Base-by-base conservation (phyloP, 1,140 invertebrate species). In the Lordiphosa mommai region DNA sequence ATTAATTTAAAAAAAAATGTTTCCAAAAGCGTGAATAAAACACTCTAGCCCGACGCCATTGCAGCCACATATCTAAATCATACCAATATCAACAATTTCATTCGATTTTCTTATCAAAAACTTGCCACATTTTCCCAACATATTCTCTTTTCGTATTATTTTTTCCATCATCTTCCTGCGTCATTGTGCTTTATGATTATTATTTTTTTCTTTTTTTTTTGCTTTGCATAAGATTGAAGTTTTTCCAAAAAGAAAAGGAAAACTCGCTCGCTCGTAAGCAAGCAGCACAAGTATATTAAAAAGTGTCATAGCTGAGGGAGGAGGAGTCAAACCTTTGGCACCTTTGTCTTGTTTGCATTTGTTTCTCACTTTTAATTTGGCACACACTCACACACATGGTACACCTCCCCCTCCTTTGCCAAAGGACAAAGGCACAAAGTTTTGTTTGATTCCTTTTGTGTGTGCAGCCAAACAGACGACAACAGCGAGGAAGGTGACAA, bases 401-500 rank as follows among this genome's bases (percentile, higher is more conserved):
- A 14, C 40, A 30, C 16, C 1, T 34, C 17, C 37, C 29, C 56
- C 16, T 41, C n/a, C n/a, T n/a, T n/a, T 71, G 72, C 36, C 52
- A 61, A 16, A 72, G 32, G 79, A 84, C 77, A 84, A 84, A 84
- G 77, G 59, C 56, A 65, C 72, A 84, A 84, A 84, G 77, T 84
- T 84, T 84, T 84, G 77, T 84, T 84, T 84, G 77, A 84, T 84
- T 84, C 72, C 77, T 84, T 84, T 84, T 84, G 77, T 84, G 61
- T 84, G 76, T 84, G 77, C 76, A 82, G 46, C 72, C 40, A 43
- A 43, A 43, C 40, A 23, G 40, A n/a, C n/a, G n/a, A n/a, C n/a
- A n/a, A n/a, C n/a, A n/a, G 6, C 20, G 20, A 23, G 20, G 66
- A 56, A 57, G 70, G 29, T 53, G 46, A 30, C 60, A 50, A 67